phyloP scores from a whole-genome alignment of 2,797 vertebrate genomes.

The Amniataba percoides region DNA sequence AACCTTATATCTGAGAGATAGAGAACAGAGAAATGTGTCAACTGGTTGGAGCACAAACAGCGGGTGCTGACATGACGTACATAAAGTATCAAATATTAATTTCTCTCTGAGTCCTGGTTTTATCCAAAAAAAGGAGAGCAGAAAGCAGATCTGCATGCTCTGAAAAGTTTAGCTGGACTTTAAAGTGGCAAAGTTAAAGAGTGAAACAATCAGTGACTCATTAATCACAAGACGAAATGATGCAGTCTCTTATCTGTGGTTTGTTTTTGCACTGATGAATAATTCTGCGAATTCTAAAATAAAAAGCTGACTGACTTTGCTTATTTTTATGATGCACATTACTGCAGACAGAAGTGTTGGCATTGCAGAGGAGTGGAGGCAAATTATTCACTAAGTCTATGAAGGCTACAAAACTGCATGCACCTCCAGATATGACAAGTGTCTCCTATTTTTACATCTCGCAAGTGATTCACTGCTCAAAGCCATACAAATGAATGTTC shows the following conservation, averaged over 20 bases:
- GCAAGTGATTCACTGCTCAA: not conserved
- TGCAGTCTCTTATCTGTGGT: slow-evolving; percentile 8
- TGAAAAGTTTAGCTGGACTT: slow-evolving; percentile 14
- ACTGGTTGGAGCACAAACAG: not conserved
- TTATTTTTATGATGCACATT: slow-evolving; percentile 19
- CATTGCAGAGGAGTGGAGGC: slow-evolving; percentile 18
- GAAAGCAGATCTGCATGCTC: not conserved
- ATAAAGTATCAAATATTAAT: slow-evolving; percentile 6
- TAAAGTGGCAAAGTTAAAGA: slow-evolving; percentile 17
- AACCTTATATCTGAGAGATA: too few relatives aligned
- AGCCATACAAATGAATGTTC: slow-evolving; percentile 11
- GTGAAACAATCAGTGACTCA: slow-evolving; percentile 34
- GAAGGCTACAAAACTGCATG: not conserved
- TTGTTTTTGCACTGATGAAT: slow-evolving; percentile 42
- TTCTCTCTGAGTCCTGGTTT: not conserved
- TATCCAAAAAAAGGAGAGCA: slow-evolving; percentile 4
- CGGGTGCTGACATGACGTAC: not conserved
- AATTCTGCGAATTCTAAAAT: slow-evolving; percentile 44
- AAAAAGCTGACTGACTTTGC: slow-evolving; percentile 27
- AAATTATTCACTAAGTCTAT: slow-evolving; percentile 24
- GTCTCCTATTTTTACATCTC: slow-evolving; percentile 2
- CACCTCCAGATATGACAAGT: slow-evolving; percentile 2
- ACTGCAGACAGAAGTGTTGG: slow-evolving; percentile 13
- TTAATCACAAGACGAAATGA: slow-evolving; percentile 29
- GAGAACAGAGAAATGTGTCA: not conserved